These are phyloP conservation scores for Cuniculus paca DNA, from an alignment of 2,797 vertebrate species.

Conservation along the genomic window DNA sequence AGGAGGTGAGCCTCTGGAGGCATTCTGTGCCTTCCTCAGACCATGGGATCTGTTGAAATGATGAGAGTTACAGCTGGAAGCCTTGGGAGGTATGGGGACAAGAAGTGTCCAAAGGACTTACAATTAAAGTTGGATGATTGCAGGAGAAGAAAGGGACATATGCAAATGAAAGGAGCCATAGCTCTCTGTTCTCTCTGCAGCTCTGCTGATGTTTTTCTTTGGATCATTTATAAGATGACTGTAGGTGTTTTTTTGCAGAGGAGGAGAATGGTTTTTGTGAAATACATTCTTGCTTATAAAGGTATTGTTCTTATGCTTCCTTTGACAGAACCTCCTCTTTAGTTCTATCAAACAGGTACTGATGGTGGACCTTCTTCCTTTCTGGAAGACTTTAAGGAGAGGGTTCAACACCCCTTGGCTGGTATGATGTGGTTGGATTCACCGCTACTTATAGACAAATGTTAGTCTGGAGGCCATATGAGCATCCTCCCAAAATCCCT, in stretches of 20 bases:
- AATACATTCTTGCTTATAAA: background rate
- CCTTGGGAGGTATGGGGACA: background rate
- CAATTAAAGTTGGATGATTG: background rate
- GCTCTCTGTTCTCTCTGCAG: background rate
- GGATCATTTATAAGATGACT: background rate
- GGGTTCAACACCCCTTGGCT: background rate
- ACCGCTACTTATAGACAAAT: background rate
- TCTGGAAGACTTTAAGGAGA: background rate
- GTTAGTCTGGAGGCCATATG: background rate
- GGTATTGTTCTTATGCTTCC: background rate
- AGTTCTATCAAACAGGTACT: background rate
- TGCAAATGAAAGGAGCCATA: background rate
- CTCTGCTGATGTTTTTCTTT: background rate
- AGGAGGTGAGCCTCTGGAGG: background rate
- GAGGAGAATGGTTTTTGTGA: background rate
- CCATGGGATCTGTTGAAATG: background rate
- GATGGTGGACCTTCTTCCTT: background rate
- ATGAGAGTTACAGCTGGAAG: background rate
- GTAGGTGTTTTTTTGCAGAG: background rate
- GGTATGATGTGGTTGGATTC: background rate
- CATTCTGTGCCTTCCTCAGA: background rate
- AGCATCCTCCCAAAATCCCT: background rate
- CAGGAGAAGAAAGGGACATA: background rate
- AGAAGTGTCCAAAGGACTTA: background rate
- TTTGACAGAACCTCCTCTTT: background rate